phyloP scores from a whole-genome alignment of 2,888 invertebrate genomes.

The Leptarthrus brevirostris region DNA sequence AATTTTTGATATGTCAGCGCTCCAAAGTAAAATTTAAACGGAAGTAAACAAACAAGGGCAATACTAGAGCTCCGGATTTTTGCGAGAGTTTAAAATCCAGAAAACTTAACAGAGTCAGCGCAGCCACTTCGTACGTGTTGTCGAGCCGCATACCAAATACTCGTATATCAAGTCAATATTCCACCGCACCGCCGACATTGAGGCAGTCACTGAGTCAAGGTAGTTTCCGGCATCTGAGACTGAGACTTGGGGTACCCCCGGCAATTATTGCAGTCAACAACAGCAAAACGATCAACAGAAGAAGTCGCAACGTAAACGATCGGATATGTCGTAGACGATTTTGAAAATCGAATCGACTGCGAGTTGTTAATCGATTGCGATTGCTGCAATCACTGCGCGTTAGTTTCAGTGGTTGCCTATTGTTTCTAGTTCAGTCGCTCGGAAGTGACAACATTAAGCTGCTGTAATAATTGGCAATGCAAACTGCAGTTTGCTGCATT shows the following conservation, averaged over 20 bases:
- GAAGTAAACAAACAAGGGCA: constrained; percentile 27
- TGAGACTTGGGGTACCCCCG: not conserved
- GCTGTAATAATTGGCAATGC: constrained; percentile 10
- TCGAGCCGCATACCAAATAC: not conserved
- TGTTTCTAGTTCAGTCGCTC: constrained; percentile 5
- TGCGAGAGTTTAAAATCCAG: not conserved
- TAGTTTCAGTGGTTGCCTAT: constrained; percentile 16
- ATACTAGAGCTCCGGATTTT: constrained; percentile 9
- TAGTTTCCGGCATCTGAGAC: constrained; percentile 61
- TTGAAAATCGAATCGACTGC: not conserved
- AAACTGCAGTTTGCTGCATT: not conserved
- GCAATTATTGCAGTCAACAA: constrained; percentile 17
- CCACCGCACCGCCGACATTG: constrained; percentile 62
- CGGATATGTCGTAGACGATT: not conserved
- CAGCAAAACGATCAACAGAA: not conserved
- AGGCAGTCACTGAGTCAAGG: constrained; percentile 66
- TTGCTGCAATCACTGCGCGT: not conserved
- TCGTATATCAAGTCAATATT: not conserved
- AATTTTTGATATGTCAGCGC: constrained; percentile 2
- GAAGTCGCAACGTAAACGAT: not conserved
- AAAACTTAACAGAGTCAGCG: not conserved
- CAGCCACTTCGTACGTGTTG: not conserved
- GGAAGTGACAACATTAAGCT: constrained; percentile 16
- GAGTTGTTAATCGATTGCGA: constrained; percentile 5
- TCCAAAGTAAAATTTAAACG: not conserved